Evolutionary conservation across 1,140 invertebrate species (phyloP).

Genomic region (Agraylea sexmaculata): DNA sequence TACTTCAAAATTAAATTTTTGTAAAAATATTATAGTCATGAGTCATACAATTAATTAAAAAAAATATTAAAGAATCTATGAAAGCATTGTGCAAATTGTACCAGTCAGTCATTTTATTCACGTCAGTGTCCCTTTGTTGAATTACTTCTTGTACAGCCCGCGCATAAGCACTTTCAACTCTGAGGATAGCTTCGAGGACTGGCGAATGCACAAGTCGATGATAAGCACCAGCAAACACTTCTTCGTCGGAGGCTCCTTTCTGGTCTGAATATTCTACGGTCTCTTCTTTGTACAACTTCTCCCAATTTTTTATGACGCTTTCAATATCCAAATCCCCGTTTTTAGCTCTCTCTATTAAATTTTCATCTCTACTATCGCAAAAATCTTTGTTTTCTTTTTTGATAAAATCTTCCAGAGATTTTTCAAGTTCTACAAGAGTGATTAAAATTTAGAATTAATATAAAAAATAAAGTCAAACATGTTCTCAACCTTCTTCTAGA

Average conservation of each 20-base stretch:
- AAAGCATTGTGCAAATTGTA: constrained; percentile 24
- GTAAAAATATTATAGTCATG: too few relatives aligned
- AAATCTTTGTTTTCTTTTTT: constrained; percentile 40
- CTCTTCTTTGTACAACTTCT: constrained; percentile 37
- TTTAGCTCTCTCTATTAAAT: constrained; percentile 35
- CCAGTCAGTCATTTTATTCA: constrained; percentile 51
- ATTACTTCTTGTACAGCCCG: constrained; percentile 55
- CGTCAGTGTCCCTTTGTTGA: constrained; percentile 51
- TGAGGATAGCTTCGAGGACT: constrained; percentile 61
- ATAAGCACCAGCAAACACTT: constrained; percentile 68
- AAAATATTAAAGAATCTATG: too few relatives aligned
- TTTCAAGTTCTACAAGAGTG: constrained; percentile 34
- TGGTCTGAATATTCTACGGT: constrained; percentile 51
- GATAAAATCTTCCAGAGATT: constrained; percentile 38
- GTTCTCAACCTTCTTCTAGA: constrained; percentile 45
- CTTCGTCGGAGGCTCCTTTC: constrained; percentile 59
- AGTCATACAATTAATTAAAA: too few relatives aligned
- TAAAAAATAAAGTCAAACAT: background rate
- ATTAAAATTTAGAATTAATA: background rate
- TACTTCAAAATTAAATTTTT: too few relatives aligned
- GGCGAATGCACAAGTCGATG: constrained; percentile 73
- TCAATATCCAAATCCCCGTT: constrained; percentile 32
- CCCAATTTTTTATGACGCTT: constrained; percentile 34
- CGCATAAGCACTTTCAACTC: constrained; percentile 69
- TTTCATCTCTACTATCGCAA: constrained; percentile 43